Percentiles rank a stretch among this genome's conserved stretches.
Evolutionary conservation across 2,888 invertebrate genomes (phyloP).

Genomic region (Abrostola tripartita): DNA sequence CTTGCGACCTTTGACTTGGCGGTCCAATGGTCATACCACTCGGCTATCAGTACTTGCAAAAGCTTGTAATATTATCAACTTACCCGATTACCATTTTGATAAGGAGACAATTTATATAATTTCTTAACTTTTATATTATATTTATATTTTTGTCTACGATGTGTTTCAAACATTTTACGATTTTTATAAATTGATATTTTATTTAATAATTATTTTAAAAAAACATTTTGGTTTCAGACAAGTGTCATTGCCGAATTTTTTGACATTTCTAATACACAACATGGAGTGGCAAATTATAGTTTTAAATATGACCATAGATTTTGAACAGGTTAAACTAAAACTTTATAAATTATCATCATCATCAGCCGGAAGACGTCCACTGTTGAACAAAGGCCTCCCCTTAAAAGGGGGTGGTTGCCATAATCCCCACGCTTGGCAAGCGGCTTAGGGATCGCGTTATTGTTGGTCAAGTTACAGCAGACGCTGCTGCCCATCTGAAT

Average conservation of each 20-base stretch:
- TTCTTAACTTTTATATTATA: slow-evolving; percentile 18
- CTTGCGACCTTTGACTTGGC: no score
- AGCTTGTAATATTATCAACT: no score
- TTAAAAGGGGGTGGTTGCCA: no score
- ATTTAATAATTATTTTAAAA: slow-evolving; percentile 33
- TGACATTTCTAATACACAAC: slow-evolving; percentile 9
- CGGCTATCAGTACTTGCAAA: no score
- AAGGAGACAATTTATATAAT: slow-evolving; percentile 31
- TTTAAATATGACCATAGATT: background rate
- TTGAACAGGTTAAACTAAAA: background rate
- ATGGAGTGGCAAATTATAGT: background rate
- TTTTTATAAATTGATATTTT: slow-evolving; percentile 38
- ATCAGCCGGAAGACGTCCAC: no score
- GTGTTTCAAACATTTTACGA: slow-evolving; percentile 57
- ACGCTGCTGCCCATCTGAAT: no score
- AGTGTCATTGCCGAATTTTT: slow-evolving; percentile 15
- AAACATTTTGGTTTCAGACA: slow-evolving; percentile 14
- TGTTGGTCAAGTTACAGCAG: no score
- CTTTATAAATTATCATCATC: no score
- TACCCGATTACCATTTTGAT: slow-evolving; percentile 64
- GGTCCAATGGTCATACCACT: no score
- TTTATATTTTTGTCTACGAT: slow-evolving; percentile 21
- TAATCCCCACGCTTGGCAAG: no score
- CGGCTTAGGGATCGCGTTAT: no score
- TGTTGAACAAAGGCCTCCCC: no score